Evolutionary conservation across 37 sponge, comb jelly and placozoan species (phyloP).

Genomic region (Halichondria panicea): DNA sequence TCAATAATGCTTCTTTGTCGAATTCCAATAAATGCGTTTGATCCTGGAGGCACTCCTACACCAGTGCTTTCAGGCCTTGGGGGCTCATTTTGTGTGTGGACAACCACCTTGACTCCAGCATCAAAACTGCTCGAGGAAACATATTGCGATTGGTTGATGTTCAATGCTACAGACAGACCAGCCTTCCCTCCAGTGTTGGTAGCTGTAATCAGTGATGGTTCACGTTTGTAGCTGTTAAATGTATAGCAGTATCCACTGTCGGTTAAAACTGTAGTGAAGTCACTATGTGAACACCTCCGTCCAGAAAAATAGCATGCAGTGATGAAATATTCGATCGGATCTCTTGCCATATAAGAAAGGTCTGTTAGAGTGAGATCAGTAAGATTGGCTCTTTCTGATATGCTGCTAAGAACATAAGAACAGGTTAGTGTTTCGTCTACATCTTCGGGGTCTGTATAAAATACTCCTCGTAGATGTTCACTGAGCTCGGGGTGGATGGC

Average conservation of each 20-base stretch:
- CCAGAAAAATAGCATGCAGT: not conserved
- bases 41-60: slow-evolving; percentile 6
- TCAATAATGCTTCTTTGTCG: not conserved
- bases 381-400: too few species aligned
- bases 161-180: slow-evolving; percentile 11
- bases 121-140: not conserved
- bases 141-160: slow-evolving; percentile 29
- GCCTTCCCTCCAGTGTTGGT: not conserved
- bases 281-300: not conserved
- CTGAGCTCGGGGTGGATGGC: too few species aligned
- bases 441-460: too few species aligned
- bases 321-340: not conserved
- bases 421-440: too few species aligned
- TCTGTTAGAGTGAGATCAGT: too few species aligned
- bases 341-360: not conserved
- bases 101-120: slow-evolving; percentile 8
- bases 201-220: not conserved
- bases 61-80: not conserved
- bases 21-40: slow-evolving; percentile 8
- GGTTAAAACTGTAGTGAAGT: not conserved
- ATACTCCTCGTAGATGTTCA: too few species aligned
- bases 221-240: not conserved
- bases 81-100: slow-evolving; percentile 17
- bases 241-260: not conserved
- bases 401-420: too few species aligned